phyloP scores from a whole-genome alignment of 2,797 vertebrate species.

The Eulemur coronatus region DNA sequence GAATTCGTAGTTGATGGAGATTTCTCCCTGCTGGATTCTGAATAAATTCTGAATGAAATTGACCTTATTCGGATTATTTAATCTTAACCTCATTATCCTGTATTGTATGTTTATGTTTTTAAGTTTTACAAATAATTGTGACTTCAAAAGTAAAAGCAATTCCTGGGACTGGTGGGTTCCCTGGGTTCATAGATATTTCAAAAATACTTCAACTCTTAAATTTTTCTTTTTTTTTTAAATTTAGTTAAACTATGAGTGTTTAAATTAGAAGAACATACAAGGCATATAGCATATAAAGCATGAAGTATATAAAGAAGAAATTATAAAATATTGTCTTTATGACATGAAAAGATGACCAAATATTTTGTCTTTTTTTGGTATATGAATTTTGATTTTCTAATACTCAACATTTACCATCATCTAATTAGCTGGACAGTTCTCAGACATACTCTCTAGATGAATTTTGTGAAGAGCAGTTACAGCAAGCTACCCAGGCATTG shows the following conservation, averaged over 20 bases:
- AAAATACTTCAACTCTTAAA: background rate
- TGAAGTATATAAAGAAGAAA: background rate
- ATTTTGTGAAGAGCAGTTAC: conserved; percentile 82
- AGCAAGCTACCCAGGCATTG: conserved; percentile 68
- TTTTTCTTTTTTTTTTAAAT: background rate
- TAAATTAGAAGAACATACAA: background rate
- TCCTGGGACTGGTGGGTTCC: background rate
- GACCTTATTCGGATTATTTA: background rate
- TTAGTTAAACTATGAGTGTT: background rate
- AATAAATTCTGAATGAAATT: background rate
- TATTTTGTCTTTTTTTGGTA: background rate
- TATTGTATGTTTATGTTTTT: background rate
- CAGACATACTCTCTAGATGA: conserved; percentile 78
- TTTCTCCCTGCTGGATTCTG: background rate
- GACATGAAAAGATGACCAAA: background rate
- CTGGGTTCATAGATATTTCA: background rate
- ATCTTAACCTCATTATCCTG: background rate
- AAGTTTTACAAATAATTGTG: background rate
- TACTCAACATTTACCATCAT: background rate
- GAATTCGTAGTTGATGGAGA: background rate
- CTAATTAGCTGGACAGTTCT: conserved; percentile 76
- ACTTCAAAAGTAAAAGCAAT: background rate
- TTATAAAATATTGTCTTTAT: background rate
- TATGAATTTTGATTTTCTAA: background rate
- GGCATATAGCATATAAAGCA: background rate